Evolutionary conservation across 2,113 vertebrate species (phyloP).

Genomic region (Asarcornis scutulata): DNA sequence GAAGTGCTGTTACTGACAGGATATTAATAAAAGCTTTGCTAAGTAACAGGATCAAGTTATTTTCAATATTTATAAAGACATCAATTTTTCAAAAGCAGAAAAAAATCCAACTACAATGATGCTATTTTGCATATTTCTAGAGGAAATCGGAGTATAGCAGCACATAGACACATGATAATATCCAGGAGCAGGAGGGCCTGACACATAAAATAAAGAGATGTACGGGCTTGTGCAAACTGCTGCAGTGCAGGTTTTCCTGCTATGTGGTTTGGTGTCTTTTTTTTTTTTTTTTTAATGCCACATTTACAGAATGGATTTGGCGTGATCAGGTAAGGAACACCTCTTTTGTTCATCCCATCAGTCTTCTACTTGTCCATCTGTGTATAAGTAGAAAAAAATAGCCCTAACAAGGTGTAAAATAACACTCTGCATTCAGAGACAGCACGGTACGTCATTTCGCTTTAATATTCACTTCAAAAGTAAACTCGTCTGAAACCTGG

Average conservation of each 20-base stretch:
- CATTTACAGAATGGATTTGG: slow-evolving; percentile 34
- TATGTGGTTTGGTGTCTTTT: neutral
- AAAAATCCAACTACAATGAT: neutral
- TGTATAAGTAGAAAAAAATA: slow-evolving; percentile 38
- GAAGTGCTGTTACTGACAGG: neutral
- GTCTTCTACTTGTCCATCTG: slow-evolving; percentile 9
- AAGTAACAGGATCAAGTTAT: neutral
- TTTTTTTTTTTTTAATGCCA: neutral
- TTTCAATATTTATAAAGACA: slow-evolving; percentile 19
- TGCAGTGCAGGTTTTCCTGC: slow-evolving; percentile 11
- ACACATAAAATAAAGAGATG: slow-evolving; percentile 35
- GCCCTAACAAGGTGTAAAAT: slow-evolving; percentile 48
- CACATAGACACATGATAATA: neutral
- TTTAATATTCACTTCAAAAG: slow-evolving; percentile 57
- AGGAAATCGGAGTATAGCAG: slow-evolving; percentile 15
- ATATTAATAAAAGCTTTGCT: slow-evolving; percentile 1
- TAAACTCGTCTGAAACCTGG: slow-evolving; percentile 30
- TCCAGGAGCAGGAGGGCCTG: neutral
- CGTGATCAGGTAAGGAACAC: neutral
- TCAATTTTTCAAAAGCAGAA: slow-evolving; percentile 28
- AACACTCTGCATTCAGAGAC: slow-evolving; percentile 8
- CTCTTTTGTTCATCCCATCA: slow-evolving; percentile 23
- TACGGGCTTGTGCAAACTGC: neutral
- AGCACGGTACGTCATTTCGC: neutral
- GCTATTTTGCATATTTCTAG: neutral